Base-by-base conservation (phyloP, 2,113 vertebrate genomes). In the Ceuthmochares aereus region DNA sequence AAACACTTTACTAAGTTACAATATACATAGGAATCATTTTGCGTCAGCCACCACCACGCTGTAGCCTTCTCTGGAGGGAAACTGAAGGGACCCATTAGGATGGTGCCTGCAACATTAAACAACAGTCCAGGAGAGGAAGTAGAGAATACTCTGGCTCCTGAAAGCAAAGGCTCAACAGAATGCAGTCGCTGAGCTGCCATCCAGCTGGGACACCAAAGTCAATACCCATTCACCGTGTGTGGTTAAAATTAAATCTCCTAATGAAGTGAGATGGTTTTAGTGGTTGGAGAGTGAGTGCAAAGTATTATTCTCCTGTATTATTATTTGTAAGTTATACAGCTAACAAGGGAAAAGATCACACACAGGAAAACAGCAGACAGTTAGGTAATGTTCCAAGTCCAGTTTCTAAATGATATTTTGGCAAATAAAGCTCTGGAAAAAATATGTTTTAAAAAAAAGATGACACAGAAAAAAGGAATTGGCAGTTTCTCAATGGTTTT, bases 31-130 rank as follows among this genome's bases (percentile, higher is more conserved):
- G 93, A 94, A 93, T 87, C 58, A 87, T 89, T 96, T 96, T 90
- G 87, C 9, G 0, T 96, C 95, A 96, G 90, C 94, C 88, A 94
- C 93, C 83, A 93, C 92, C 66, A 36, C 3, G 3, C 86, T 84
- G 76, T 40, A 94, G 83, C 90, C 77, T 94, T 72, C 93, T 96
- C 96, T 69, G 76, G 85, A 95, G 93, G 69, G 92, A 78, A 96
- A 19, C 93, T 95, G 92, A 87, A 75, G 94, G 95, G 92, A 96
- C 93, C 96, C 92, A 94, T 97, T 97, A 97, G 96, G 96, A 96
- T 95, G 92, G 95, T 96, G 96, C 95, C 96, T 96, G 96, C 93
- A 97, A 97, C 95, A 96, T 96, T 95, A 94, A 96, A 93, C 88
- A 96, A 96, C 86, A 96, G 89, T 95, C 93, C 90, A 79, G 92